A percentile compares a stretch with the other conserved stretches of the same genome.
Evolutionary conservation across 2,113 vertebrate genomes (phyloP).

Genomic region (Saiga tatarica): DNA sequence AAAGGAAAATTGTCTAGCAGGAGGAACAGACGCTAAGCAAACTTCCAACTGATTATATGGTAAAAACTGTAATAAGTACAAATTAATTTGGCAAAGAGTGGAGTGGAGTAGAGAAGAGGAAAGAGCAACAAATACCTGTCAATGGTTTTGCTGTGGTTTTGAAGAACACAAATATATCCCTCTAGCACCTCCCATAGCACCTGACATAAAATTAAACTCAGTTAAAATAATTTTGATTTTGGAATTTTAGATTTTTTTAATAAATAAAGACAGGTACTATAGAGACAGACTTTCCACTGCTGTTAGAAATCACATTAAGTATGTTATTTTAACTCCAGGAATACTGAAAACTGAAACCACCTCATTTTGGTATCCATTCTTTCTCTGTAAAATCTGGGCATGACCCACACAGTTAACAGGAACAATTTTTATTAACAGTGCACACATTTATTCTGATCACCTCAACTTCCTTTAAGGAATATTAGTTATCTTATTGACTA

Average conservation of each 20-base stretch:
- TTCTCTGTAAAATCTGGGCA: background rate
- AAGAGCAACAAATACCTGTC: background rate
- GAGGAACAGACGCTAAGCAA: background rate
- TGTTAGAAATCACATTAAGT: background rate
- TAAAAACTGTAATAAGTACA: background rate
- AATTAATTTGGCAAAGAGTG: background rate
- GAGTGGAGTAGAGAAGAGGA: background rate
- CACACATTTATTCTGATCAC: background rate
- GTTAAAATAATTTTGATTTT: background rate
- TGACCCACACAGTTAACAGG: background rate
- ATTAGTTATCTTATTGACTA: background rate
- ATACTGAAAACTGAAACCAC: background rate
- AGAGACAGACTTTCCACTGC: background rate
- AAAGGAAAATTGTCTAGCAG: background rate
- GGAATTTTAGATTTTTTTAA: background rate
- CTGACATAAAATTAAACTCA: constrained; percentile 7
- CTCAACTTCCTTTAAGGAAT: background rate
- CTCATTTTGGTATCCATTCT: background rate
- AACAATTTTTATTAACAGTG: background rate
- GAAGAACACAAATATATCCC: background rate
- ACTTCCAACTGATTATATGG: background rate
- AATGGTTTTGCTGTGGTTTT: background rate
- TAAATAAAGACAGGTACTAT: background rate
- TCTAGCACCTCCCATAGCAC: background rate
- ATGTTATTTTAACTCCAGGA: background rate